These are phyloP conservation scores for Montifringilla adamsi DNA, from an alignment of 2,113 vertebrate genomes.

Conservation along the genomic window DNA sequence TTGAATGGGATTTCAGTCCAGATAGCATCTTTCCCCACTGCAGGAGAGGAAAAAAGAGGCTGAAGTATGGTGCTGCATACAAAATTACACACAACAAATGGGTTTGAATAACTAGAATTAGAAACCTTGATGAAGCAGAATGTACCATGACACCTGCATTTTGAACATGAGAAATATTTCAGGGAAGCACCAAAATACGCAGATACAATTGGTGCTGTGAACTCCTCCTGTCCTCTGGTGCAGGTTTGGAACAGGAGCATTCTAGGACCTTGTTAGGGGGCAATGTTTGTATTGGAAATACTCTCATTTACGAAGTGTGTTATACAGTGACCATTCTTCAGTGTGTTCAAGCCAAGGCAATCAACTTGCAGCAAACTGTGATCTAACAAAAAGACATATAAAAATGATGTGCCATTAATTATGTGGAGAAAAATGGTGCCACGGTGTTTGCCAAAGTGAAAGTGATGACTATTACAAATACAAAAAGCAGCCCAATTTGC, in stretches of 20 bases:
- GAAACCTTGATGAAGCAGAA: not conserved
- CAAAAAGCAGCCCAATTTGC: not conserved
- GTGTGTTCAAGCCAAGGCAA: not conserved
- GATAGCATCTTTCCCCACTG: slow-evolving; percentile 93
- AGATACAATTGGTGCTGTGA: not conserved
- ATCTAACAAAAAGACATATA: not conserved
- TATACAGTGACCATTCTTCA: not conserved
- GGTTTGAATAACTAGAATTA: not conserved
- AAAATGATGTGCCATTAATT: not conserved
- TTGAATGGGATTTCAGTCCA: slow-evolving; percentile 95
- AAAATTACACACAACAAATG: not conserved
- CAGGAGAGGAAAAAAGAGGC: not conserved
- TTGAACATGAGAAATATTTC: not conserved
- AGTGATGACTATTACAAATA: not conserved
- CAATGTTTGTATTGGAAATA: not conserved
- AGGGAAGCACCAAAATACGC: not conserved
- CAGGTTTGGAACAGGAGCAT: not conserved
- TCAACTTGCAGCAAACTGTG: not conserved
- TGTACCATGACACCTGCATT: not conserved
- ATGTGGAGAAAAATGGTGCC: not conserved
- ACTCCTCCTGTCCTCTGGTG: not conserved
- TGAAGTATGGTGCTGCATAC: not conserved
- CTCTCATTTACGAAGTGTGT: not conserved
- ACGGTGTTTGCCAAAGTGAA: not conserved
- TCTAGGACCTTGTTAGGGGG: not conserved